Evolutionary conservation across 1,140 invertebrate genomes (phyloP).

Genomic region (Leptinotarsa lineolata): DNA sequence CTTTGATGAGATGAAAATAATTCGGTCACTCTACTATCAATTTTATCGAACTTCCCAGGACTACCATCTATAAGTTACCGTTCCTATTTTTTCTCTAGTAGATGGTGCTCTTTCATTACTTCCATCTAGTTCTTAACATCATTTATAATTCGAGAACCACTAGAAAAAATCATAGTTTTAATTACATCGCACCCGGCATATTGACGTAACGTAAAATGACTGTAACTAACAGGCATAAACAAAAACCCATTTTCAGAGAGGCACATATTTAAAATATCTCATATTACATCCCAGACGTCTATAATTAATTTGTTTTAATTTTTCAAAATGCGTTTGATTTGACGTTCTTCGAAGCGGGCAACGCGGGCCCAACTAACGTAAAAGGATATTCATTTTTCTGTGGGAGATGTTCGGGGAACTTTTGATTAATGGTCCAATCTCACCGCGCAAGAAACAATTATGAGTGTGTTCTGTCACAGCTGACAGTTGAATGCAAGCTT

Average conservation of each 20-base stretch:
- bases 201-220: constrained; percentile 16
- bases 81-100: too few species aligned
- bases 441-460: constrained; percentile 47
- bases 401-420: constrained; percentile 8
- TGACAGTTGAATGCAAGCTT: constrained; percentile 30
- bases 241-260: constrained; percentile 12
- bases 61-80: too few species aligned
- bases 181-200: constrained; percentile 8
- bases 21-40: too few species aligned
- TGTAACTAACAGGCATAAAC: constrained; percentile 13
- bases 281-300: constrained; percentile 11
- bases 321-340: constrained; percentile 23
- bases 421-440: constrained; percentile 33
- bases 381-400: constrained; percentile 23
- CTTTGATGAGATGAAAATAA: too few species aligned
- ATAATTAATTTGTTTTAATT: constrained; percentile 30
- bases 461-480: constrained; percentile 41
- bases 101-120: too few species aligned
- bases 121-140: not conserved
- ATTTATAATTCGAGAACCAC: not conserved
- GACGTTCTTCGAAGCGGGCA: constrained; percentile 18
- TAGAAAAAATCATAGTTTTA: not conserved
- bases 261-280: constrained; percentile 18
- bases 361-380: not conserved
- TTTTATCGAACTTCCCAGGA: too few species aligned